phyloP scores from a whole-genome alignment of 2,797 vertebrate species.

The Alcedo quadribrachys region DNA sequence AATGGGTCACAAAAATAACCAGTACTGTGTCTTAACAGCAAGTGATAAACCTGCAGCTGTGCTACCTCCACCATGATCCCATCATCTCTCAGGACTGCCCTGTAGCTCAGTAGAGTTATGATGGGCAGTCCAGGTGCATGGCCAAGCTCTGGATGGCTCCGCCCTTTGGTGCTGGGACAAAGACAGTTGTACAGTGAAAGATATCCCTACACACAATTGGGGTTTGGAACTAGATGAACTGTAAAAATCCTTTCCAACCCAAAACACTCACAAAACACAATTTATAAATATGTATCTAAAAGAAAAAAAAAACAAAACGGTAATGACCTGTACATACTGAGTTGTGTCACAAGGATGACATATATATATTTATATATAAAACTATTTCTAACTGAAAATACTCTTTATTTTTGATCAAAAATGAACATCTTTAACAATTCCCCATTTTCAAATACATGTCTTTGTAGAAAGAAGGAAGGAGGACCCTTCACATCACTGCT shows the following conservation, averaged over 20 bases:
- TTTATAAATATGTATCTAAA: rapidly evolving
- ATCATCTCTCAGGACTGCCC: background rate
- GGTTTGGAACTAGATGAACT: background rate
- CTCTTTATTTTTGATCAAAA: background rate
- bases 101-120: background rate
- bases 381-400: background rate
- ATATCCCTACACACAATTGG: background rate
- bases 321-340: background rate
- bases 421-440: background rate
- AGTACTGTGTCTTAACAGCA: background rate
- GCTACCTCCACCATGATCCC: background rate
- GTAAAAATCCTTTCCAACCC: rapidly evolving
- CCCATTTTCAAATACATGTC: rapidly evolving
- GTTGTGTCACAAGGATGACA: background rate
- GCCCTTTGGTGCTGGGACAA: rapidly evolving
- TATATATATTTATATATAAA: background rate
- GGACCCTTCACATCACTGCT: rapidly evolving
- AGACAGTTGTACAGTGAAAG: background rate
- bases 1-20: background rate
- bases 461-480: background rate
- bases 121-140: rapidly evolving
- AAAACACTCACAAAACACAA: background rate
- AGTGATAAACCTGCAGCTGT: background rate
- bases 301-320: background rate
- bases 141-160: background rate